Evolutionary conservation across 1,140 invertebrate genomes (phyloP).

Genomic region (Liolophura sinensis): DNA sequence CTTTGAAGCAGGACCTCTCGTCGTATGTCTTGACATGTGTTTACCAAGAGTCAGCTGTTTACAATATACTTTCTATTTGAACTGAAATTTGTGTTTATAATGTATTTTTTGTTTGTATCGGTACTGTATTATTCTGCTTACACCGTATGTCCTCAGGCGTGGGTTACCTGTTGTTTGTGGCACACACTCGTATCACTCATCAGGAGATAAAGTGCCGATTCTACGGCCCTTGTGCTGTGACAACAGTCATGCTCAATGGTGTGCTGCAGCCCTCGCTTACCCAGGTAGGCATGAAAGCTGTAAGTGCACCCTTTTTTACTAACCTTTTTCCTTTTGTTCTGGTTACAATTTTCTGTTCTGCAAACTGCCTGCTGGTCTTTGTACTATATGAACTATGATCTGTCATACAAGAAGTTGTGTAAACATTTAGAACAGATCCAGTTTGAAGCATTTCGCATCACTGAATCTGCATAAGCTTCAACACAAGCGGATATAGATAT

Average conservation of each 20-base stretch:
- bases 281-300: conserved; percentile 23
- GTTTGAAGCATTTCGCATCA: neutral
- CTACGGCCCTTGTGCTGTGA: conserved; percentile 43
- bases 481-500: too few species aligned
- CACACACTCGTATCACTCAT: conserved; percentile 36
- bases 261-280: conserved; percentile 37
- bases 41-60: too few species aligned
- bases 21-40: too few species aligned
- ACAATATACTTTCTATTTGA: too few species aligned
- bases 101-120: too few species aligned
- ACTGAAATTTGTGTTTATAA: too few species aligned
- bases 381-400: neutral
- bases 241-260: conserved; percentile 34
- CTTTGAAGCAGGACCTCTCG: too few species aligned
- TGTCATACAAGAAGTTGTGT: neutral
- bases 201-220: conserved; percentile 38
- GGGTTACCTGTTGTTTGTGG: conserved; percentile 39
- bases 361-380: neutral
- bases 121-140: too few species aligned
- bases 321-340: neutral
- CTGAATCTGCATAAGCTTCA: too few species aligned
- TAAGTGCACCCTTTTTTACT: neutral
- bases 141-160: conserved; percentile 30
- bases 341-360: neutral
- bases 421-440: too few species aligned